Evolutionary conservation across 2,888 invertebrate species (phyloP).

Genomic region (Psylliodes chrysocephalus): DNA sequence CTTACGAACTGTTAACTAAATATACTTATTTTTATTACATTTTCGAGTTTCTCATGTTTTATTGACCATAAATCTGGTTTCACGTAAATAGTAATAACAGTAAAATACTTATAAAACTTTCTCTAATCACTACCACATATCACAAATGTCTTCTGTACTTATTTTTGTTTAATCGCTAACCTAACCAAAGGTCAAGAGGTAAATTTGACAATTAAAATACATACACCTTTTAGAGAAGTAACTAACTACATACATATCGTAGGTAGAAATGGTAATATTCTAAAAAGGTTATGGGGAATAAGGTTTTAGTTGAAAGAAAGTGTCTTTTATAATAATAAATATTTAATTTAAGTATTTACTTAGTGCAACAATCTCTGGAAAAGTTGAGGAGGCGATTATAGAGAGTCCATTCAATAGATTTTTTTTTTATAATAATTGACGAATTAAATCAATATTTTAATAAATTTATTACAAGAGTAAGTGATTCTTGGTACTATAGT

Average conservation of each 20-base stretch:
- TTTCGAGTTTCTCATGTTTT: constrained; percentile 1
- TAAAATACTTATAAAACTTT: constrained; percentile 4
- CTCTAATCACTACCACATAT: not conserved
- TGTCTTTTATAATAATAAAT: not conserved
- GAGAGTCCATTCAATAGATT: no score
- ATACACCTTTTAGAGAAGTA: not conserved
- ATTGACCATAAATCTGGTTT: constrained; percentile 2
- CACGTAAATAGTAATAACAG: constrained; percentile 6
- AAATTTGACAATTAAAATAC: constrained; percentile 8
- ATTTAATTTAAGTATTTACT: no score
- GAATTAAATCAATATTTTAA: no score
- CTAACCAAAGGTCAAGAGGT: constrained; percentile 10
- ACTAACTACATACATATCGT: not conserved
- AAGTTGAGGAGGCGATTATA: no score
- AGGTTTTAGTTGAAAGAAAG: constrained; percentile 1
- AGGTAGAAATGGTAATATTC: constrained; percentile 8
- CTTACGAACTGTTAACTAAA: not conserved
- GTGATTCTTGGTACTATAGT: no score
- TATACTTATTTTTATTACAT: not conserved
- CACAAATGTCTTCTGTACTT: constrained; percentile 15
- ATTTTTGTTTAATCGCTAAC: constrained; percentile 8
- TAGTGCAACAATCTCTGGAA: no score
- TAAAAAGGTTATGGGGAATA: constrained; percentile 6
- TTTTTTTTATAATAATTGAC: no score
- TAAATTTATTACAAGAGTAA: no score